Conservation (phyloP, 1,140 invertebrate genomes). For the Trichonephila inaurata region DNA sequence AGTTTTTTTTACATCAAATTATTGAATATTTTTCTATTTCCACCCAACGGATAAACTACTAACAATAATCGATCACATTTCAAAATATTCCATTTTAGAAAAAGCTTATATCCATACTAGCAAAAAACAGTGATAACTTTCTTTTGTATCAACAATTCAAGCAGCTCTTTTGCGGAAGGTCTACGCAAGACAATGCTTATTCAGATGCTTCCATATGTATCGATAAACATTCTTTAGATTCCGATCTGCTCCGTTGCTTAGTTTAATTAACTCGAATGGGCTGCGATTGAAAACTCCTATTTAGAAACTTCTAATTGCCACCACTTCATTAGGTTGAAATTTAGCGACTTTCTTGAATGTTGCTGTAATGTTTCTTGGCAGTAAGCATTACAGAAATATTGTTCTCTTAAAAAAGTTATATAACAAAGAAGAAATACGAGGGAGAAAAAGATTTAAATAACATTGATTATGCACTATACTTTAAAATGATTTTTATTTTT, state of each 20-base stretch:
- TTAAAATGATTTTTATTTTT: not conserved
- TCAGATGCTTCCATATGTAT: not conserved
- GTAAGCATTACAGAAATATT: not conserved
- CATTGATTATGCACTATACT: not conserved
- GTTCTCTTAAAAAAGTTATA: not conserved
- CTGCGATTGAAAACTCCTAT: not conserved
- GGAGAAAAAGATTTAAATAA: not conserved
- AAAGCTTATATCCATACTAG: not conserved
- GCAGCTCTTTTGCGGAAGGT: not conserved
- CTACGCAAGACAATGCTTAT: not conserved
- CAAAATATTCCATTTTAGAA: not conserved
- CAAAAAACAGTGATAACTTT: not conserved
- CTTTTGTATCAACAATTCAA: not conserved
- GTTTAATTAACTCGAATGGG: constrained; percentile 21
- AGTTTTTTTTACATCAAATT: too few species aligned
- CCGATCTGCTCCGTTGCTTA: constrained; percentile 13
- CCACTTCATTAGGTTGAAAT: constrained; percentile 36
- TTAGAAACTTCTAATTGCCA: not conserved
- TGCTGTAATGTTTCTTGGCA: not conserved
- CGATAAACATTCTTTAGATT: constrained; percentile 13
- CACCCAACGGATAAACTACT: not conserved
- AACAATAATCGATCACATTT: not conserved
- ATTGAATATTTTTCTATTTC: not conserved
- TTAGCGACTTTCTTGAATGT: not conserved
- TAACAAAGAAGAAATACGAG: not conserved